phyloP scores from a whole-genome alignment of 1,140 invertebrate genomes.

The Triops longicaudatus region DNA sequence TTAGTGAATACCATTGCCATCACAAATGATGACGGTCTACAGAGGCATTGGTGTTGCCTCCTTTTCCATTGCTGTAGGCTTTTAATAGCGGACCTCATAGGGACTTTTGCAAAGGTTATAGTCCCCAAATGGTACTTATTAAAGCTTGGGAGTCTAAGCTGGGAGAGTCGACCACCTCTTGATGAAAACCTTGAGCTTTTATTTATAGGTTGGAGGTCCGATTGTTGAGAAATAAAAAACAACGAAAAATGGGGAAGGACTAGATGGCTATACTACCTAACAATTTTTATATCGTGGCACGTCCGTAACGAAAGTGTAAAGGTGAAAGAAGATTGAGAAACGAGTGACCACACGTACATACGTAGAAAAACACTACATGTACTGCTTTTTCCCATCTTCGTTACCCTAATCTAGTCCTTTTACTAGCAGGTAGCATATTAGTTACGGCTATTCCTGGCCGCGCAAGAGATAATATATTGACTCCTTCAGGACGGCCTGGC shows the following conservation, averaged over 20 bases:
- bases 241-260: not conserved
- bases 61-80: constrained; percentile 6
- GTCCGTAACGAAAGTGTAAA: not conserved
- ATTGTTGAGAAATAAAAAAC: not conserved
- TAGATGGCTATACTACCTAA: not conserved
- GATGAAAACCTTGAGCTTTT: constrained; percentile 15
- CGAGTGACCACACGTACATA: not conserved
- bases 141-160: not conserved
- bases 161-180: constrained; percentile 4
- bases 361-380: not conserved
- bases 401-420: not conserved
- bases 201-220: not conserved
- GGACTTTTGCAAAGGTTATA: constrained; percentile 6
- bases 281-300: not conserved
- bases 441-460: not conserved
- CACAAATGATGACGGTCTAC: not conserved
- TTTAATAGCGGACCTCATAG: not conserved
- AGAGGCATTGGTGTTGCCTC: not conserved
- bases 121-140: constrained; percentile 1
- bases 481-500: not conserved
- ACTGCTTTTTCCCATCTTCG: not conserved
- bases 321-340: not conserved
- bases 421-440: not conserved
- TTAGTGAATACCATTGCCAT: not conserved
- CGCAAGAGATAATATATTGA: not conserved